phyloP scores from a whole-genome alignment of 2,113 vertebrate genomes.

The Felis catus region F.catus_Fca126_mat1.0 CM031423.1:78077501-78078000 shows the following conservation, averaged over 20 bases:
- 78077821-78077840: neutral
- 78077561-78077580: neutral
- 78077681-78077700: neutral
- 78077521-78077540: neutral
- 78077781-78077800: neutral
- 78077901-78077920: neutral
- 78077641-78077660: neutral
- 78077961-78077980: neutral
- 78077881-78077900: neutral
- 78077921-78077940: neutral
- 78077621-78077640: neutral
- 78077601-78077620: neutral
- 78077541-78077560: neutral
- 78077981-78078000: neutral
- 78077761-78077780: neutral
- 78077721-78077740: neutral
- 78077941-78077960: neutral
- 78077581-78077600: rapidly evolving
- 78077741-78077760: neutral
- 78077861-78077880: neutral
- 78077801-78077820: neutral
- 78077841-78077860: neutral
- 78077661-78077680: neutral
- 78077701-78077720: neutral
- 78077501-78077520: neutral